These are phyloP conservation scores for Ctenodactylus gundi DNA, from an alignment of 2,113 vertebrate species.

Conservation along the genomic window DNA sequence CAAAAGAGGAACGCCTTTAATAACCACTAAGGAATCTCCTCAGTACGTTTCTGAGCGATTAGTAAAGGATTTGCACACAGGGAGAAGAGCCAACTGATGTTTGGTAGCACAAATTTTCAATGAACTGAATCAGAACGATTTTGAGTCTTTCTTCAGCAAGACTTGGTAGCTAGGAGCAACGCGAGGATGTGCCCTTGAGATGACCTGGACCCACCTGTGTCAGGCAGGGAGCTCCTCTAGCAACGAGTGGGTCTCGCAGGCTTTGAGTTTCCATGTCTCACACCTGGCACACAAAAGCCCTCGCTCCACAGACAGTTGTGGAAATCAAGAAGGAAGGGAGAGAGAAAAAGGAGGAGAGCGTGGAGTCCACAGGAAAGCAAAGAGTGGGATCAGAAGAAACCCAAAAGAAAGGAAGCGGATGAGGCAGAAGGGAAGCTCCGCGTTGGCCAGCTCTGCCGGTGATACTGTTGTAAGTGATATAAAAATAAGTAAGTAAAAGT, in stretches of 20 bases:
- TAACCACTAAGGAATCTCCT: not conserved
- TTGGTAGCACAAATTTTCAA: not conserved
- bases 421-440: no score
- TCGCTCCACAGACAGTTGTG: not conserved
- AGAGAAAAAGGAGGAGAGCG: not conserved
- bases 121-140: not conserved
- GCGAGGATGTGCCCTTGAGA: no score
- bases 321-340: not conserved
- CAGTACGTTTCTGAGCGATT: not conserved
- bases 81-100: not conserved
- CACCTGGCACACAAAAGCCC: not conserved
- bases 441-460: no score
- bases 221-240: not conserved
- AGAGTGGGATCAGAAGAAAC: not conserved
- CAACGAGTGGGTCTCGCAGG: not conserved
- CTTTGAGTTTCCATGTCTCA: not conserved
- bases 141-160: not conserved
- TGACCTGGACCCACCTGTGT: not conserved
- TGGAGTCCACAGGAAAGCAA: not conserved
- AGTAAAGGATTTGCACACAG: constrained; percentile 14
- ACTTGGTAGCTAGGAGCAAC: not conserved
- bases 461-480: no score
- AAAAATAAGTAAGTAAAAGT: not conserved
- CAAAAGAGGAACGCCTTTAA: constrained; percentile 19
- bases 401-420: not conserved